Evolutionary conservation across 2,888 invertebrate genomes (phyloP), one percentile per base, ranked within the genome.

Genomic region (Lysandra coridon): DNA sequence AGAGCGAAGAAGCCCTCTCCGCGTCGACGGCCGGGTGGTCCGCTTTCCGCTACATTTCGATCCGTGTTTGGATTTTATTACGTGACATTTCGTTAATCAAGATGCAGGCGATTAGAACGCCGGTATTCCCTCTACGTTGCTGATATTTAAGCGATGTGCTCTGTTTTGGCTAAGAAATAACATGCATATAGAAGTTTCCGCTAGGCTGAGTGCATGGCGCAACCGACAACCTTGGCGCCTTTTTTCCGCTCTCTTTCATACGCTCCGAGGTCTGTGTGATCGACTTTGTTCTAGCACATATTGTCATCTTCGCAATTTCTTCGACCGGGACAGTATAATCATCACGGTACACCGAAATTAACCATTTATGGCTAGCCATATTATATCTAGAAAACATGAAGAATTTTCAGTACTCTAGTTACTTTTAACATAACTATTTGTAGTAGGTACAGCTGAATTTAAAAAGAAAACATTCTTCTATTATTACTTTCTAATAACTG

Each of bases 201-300:
- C 85, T 90, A 87, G 90, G 92, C 86, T 90, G 92, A 86, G 82
- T 85, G 86, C 85, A 83, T 91, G 91, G 89, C 88, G 92, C 91
- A 92, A 92, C 82, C 83, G 81, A 81, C 89, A 91, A 94, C 94
- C 94, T 94, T 94, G 94, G 87, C 92, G 93, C 85, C 82, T 86
- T 91, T 94, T 92, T 94, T 94, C 92, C 94, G 94, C 94, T 94
- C 94, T 94, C 94, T 94, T 94, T 94, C 91, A 91, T 92, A 84
- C 86, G 87, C 85, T 84, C 86, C 89, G 91, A 91, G 90, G 91
- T 90, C 90, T 81, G 80, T 79, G 79, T 79, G 80, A 80, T 79
- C 82, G 82, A 82, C 83, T 84, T 83, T 82, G 30, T 30, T 82
- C 78, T 78, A 81, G 82, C 83, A 80, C 81, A 83, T 83, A 37